Base-by-base conservation (phyloP, 2,797 vertebrate genomes). In the Trichosurus vulpecula region DNA sequence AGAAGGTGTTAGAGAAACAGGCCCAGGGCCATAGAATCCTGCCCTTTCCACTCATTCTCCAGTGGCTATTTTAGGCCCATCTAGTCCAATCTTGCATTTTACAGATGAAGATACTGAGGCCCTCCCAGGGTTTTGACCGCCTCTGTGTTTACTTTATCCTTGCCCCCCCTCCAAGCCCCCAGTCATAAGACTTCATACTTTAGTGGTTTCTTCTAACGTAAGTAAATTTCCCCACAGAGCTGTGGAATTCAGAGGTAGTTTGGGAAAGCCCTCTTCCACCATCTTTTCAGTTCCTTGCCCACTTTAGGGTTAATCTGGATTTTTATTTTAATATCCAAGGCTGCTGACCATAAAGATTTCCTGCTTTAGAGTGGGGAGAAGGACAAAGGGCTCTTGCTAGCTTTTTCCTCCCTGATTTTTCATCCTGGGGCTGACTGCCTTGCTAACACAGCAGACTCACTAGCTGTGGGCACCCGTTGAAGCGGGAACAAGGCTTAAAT, bases 21-120 rank as follows among this genome's bases (percentile, higher is more conserved):
- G 93, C 74, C 56, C 54, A 54, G 51, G 25, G 22, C 27, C 6
- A 95, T 22, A 51, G 58, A 90, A 81, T 41, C 19, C 19, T 41
- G 66, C 6, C 16, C n/a, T 74, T 93, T 90, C 55, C 57, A 55
- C 1, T 4, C 90, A n/a, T 14, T 66, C n/a, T 91, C 74, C 90
- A 94, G 87, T 35, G 74, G 52, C 58, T 90, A 56, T 93, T 66
- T 9, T 6, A 90, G 90, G 57, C 22, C 19, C 54, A 58, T 91
- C 52, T 52, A 66, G 54, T 93, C 95, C 94, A 97, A 55, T 94
- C 55, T 51, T 54, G 96, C 93, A 97, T 91, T 96, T 96, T 96
- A 95, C 31, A 96, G 55, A 89, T 66, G 94, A 96, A 91, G 92
- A 95, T 96, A 96, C 35, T 30, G 87, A 95, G 54, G 14, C 1